Conservation (phyloP, 2,113 vertebrate genomes). For the Maccullochella peelii region DNA sequence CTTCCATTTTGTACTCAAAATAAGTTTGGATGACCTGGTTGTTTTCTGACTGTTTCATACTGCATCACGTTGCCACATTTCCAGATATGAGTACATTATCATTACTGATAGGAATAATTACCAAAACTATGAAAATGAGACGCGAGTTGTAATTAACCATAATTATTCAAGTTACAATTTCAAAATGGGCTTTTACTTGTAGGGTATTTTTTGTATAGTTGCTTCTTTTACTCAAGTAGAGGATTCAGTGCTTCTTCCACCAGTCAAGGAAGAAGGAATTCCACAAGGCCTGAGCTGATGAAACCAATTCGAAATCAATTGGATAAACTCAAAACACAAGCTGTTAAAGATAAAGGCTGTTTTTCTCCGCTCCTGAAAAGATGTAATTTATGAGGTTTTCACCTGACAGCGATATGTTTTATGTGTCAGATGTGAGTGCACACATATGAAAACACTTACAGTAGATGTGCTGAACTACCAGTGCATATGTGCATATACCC, state of each 20-base stretch:
- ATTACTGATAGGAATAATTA: not conserved
- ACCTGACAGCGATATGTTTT: slow-evolving; percentile 55
- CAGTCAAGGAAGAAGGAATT: not conserved
- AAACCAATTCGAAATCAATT: slow-evolving; percentile 47
- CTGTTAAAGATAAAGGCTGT: slow-evolving; percentile 55
- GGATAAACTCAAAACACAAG: slow-evolving; percentile 51
- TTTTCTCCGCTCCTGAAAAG: slow-evolving; percentile 27
- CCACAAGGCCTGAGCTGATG: slow-evolving; percentile 17
- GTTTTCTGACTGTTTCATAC: not conserved
- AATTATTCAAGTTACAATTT: not conserved
- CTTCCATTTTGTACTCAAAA: not conserved
- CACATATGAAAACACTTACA: slow-evolving; percentile 48
- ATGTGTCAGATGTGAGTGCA: slow-evolving; percentile 38
- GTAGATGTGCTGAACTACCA: slow-evolving; percentile 31
- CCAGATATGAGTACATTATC: not conserved
- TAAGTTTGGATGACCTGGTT: not conserved
- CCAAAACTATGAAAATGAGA: not conserved
- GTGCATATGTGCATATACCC: slow-evolving; percentile 41
- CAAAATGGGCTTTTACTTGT: not conserved
- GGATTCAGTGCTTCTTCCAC: not conserved
- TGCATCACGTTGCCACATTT: not conserved
- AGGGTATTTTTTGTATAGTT: not conserved
- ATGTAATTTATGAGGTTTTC: slow-evolving; percentile 39
- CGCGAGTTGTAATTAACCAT: not conserved
- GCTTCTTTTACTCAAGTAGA: not conserved